These are phyloP conservation scores for Cataglyphis hispanica DNA, from an alignment of 1,140 invertebrate species.

Conservation along the genomic window DNA sequence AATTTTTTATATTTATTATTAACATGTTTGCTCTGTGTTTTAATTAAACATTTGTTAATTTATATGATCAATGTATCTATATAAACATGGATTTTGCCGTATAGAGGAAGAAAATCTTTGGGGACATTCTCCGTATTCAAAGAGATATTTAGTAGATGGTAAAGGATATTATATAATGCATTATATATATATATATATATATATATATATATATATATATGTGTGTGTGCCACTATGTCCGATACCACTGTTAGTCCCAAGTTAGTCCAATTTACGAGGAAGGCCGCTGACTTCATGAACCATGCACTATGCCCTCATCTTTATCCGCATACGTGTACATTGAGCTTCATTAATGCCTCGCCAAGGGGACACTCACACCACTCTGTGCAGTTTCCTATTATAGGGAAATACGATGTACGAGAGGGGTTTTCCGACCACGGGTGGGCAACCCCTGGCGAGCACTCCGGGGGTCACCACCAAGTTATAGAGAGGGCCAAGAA, in stretches of 20 bases:
- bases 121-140: not conserved
- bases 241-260: constrained; percentile 46
- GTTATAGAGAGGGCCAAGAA: constrained; percentile 10
- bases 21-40: not conserved
- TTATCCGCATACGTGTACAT: constrained; percentile 51
- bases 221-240: constrained; percentile 1
- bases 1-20: not conserved
- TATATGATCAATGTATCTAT: not conserved
- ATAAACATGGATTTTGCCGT: not conserved
- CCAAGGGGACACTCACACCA: constrained; percentile 46
- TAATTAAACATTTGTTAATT: not conserved
- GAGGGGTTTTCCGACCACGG: constrained; percentile 35
- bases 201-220: constrained; percentile 20
- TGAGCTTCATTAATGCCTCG: constrained; percentile 50
- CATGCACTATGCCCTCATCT: constrained; percentile 41
- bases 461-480: constrained; percentile 9
- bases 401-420: constrained; percentile 43
- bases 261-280: constrained; percentile 55
- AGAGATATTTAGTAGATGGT: not conserved
- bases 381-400: constrained; percentile 19
- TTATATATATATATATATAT: constrained; percentile 6
- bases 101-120: not conserved
- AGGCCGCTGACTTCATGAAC: constrained; percentile 52
- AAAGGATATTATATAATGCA: constrained; percentile 30
- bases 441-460: constrained; percentile 25